Percentiles rank a stretch among this genome's conserved stretches.
Conservation (phyloP, 2,797 vertebrate species). For the Diceros bicornis region DNA sequence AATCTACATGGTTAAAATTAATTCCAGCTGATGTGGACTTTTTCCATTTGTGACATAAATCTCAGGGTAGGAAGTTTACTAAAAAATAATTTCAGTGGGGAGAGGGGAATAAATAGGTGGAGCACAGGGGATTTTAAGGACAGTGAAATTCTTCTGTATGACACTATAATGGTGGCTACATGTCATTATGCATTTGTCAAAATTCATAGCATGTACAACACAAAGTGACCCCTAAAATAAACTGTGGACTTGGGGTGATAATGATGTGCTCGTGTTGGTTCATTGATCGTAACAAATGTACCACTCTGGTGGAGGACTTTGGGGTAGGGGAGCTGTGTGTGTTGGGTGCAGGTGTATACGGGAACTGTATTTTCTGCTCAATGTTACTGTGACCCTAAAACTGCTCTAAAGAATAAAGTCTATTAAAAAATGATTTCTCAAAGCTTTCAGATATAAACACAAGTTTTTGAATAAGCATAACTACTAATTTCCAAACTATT, state of each 20-base stretch:
- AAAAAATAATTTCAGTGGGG: background rate
- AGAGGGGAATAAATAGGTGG: background rate
- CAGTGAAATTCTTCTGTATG: background rate
- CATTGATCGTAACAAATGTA: background rate
- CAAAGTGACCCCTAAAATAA: background rate
- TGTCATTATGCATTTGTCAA: background rate
- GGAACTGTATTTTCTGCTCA: background rate
- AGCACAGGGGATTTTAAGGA: background rate
- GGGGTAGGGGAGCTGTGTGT: rapidly evolving
- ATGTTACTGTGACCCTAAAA: background rate
- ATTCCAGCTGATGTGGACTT: background rate
- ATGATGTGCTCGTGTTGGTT: background rate
- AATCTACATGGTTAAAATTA: background rate
- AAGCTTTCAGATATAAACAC: background rate
- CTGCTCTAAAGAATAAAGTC: background rate
- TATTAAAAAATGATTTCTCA: conserved; percentile 41
- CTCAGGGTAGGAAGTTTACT: background rate
- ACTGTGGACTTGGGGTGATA: background rate
- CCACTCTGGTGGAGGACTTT: background rate
- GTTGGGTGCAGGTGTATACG: rapidly evolving
- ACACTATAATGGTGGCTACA: background rate
- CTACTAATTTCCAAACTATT: conserved; percentile 20
- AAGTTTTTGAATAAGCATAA: background rate
- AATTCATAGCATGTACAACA: background rate
- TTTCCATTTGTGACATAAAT: background rate